Evolutionary conservation across 2,797 vertebrate genomes (phyloP).

Genomic region (Etheostoma perlongum): DNA sequence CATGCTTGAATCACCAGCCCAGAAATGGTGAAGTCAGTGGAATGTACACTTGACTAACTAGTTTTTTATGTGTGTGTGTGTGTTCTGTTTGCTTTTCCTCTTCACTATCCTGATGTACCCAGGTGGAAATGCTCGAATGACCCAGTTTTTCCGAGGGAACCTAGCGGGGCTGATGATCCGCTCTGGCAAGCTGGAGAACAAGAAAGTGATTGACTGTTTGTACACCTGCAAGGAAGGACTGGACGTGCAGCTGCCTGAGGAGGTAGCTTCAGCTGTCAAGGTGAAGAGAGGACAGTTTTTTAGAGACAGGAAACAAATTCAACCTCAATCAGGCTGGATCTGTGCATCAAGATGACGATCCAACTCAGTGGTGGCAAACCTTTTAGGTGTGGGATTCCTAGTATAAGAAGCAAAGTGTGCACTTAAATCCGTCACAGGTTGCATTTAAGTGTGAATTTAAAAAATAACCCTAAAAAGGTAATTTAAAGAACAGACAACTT

Average conservation of each 20-base stretch:
- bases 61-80: constrained; percentile 12
- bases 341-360: background rate
- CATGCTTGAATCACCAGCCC: constrained; percentile 61
- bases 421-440: background rate
- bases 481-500: no score
- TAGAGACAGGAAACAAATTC: background rate
- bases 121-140: constrained; percentile 93
- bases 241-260: constrained; percentile 90
- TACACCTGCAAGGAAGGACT: constrained; percentile 99
- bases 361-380: background rate
- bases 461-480: no score
- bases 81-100: constrained; percentile 25
- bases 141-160: constrained; percentile 95
- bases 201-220: constrained; percentile 98
- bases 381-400: background rate
- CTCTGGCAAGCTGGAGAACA: constrained; percentile 94
- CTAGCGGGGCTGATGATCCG: constrained; percentile 95
- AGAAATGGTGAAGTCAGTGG: constrained; percentile 38
- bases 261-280: constrained; percentile 89
- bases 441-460: background rate
- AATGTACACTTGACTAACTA: constrained; percentile 25
- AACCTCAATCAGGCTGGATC: background rate
- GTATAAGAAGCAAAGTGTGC: background rate
- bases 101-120: constrained; percentile 26
- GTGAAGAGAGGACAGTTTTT: constrained; percentile 72